phyloP scores from a whole-genome alignment of 2,888 invertebrate genomes.

The Lacanobia wlatinum region DNA sequence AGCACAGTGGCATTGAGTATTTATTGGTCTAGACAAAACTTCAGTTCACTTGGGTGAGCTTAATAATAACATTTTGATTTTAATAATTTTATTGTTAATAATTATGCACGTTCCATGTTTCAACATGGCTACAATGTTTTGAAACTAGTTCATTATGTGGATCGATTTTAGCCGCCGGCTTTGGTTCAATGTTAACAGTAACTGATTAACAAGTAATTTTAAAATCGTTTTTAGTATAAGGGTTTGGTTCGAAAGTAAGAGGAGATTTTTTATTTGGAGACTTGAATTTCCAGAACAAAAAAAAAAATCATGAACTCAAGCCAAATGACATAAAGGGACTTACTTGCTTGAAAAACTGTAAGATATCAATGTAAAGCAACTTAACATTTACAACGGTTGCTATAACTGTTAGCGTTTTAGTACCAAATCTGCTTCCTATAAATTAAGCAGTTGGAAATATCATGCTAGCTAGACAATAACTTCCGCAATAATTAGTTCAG shows the following conservation, averaged over 20 bases:
- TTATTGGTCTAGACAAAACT: conserved; percentile 68
- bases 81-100: conserved; percentile 35
- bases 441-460: conserved; percentile 9
- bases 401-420: background rate
- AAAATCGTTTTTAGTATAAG: conserved; percentile 71
- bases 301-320: background rate
- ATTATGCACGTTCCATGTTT: conserved; percentile 34
- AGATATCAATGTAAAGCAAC: background rate
- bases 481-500: conserved; percentile 9
- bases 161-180: conserved; percentile 76
- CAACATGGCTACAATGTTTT: conserved; percentile 70
- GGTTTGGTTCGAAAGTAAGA: conserved; percentile 38
- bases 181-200: conserved; percentile 76
- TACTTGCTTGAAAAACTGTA: background rate
- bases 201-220: conserved; percentile 80
- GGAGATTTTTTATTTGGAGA: background rate
- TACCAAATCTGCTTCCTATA: conserved; percentile 5
- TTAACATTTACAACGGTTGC: background rate
- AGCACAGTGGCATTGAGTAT: conserved; percentile 41
- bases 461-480: conserved; percentile 8
- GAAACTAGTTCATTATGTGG: conserved; percentile 77
- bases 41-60: conserved; percentile 42
- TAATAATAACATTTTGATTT: conserved; percentile 44
- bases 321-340: background rate
- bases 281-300: background rate